phyloP scores from a whole-genome alignment of 2,797 vertebrate genomes.

The Okamejei kenojei region DNA sequence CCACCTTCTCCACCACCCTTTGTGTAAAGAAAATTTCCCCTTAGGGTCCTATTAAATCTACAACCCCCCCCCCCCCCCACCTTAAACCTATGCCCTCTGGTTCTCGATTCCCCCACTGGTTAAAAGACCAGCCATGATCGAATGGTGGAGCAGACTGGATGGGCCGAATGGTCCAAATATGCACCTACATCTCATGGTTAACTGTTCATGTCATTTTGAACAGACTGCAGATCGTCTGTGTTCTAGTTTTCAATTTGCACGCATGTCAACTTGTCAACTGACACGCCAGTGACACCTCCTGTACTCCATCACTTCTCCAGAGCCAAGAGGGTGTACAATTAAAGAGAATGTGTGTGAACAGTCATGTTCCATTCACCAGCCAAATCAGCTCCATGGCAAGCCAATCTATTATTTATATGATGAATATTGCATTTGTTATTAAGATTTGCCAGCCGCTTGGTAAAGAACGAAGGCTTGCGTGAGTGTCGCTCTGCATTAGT shows the following conservation, averaged over 20 bases:
- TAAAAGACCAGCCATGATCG: too few species aligned
- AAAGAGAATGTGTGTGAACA: conserved; percentile 6
- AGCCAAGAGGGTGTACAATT: neutral
- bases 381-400: conserved; percentile 26
- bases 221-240: neutral
- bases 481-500: neutral
- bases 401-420: conserved; percentile 31
- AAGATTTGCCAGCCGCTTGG: neutral
- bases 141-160: too few species aligned
- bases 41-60: too few species aligned
- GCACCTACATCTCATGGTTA: too few species aligned
- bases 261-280: neutral
- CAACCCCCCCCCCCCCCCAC: too few species aligned
- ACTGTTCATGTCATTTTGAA: neutral
- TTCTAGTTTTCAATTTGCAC: conserved; percentile 11
- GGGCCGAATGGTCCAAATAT: too few species aligned
- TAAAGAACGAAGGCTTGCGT: neutral
- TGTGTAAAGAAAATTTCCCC: too few species aligned
- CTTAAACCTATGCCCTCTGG: too few species aligned
- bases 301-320: neutral
- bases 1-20: too few species aligned
- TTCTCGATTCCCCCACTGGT: too few species aligned
- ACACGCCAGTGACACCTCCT: neutral
- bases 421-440: neutral
- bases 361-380: conserved; percentile 22